Evolutionary conservation across 2,113 vertebrate species (phyloP).

Genomic region (Callorhinus ursinus): DNA sequence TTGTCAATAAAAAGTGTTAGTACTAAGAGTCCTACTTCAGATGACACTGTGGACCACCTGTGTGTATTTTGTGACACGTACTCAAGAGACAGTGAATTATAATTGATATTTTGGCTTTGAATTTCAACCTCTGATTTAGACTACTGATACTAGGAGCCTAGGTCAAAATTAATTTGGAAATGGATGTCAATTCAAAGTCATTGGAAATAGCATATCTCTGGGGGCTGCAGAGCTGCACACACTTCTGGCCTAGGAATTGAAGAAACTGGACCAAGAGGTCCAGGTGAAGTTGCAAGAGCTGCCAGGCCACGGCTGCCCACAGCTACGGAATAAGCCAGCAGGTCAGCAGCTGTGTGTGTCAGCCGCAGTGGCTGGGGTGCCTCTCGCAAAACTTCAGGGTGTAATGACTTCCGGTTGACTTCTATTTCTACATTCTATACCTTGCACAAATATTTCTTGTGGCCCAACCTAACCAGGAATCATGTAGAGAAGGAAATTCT

Average conservation of each 20-base stretch:
- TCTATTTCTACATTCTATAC: neutral
- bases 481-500: neutral
- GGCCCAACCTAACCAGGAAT: neutral
- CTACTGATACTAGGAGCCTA: neutral
- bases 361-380: accelerated
- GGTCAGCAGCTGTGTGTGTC: accelerated
- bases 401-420: neutral
- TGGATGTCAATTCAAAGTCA: neutral
- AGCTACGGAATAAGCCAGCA: neutral
- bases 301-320: accelerated
- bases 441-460: neutral
- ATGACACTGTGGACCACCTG: neutral
- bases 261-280: neutral
- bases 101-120: neutral
- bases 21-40: neutral
- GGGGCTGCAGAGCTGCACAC: neutral
- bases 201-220: neutral
- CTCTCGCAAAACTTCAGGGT: neutral
- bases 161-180: neutral
- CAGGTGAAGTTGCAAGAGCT: neutral
- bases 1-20: neutral
- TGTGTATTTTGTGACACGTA: neutral
- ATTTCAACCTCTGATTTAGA: neutral
- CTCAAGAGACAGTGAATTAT: neutral
- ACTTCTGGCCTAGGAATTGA: neutral